Percentiles rank a stretch among this genome's conserved stretches.
These are phyloP conservation scores for Microplitis demolitor DNA, from an alignment of 1,140 invertebrate genomes.

Conservation along the genomic window DNA sequence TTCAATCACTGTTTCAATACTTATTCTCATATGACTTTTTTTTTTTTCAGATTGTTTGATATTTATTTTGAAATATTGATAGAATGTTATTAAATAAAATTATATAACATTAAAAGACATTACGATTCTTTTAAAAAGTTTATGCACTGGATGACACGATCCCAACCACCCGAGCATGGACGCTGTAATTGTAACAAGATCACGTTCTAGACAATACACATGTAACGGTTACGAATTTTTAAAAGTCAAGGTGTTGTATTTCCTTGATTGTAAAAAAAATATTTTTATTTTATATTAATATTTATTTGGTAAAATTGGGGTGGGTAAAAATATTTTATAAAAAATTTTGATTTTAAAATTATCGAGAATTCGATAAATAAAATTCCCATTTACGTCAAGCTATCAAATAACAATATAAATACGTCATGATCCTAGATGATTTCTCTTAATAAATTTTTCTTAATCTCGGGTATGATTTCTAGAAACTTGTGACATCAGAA, in stretches of 20 bases:
- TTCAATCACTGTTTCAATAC: too few relatives aligned
- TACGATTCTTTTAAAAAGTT: background rate
- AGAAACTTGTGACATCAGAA: too few relatives aligned
- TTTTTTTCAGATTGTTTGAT: background rate
- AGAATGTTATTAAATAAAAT: background rate
- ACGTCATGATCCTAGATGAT: too few relatives aligned
- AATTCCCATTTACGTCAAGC: too few relatives aligned
- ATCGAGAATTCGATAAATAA: too few relatives aligned
- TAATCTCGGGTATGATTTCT: too few relatives aligned
- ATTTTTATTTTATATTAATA: background rate
- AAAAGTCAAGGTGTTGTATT: constrained; percentile 1
- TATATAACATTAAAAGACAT: background rate
- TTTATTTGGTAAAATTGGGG: too few relatives aligned
- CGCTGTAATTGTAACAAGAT: background rate
- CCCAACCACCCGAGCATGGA: background rate
- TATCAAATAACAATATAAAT: too few relatives aligned
- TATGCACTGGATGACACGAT: constrained; percentile 2
- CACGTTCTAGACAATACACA: constrained; percentile 11
- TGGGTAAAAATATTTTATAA: too few relatives aligned
- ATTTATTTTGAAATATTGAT: too few relatives aligned
- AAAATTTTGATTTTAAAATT: too few relatives aligned
- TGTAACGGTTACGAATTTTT: constrained; percentile 1
- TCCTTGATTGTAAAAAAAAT: background rate
- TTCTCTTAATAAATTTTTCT: too few relatives aligned
- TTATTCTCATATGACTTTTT: background rate